A percentile compares a stretch with the other conserved stretches of the same genome.
These are phyloP conservation scores for Pocillopora damicornis DNA, from an alignment of 64 coral and sea anemone species.

Conservation along the genomic window DNA sequence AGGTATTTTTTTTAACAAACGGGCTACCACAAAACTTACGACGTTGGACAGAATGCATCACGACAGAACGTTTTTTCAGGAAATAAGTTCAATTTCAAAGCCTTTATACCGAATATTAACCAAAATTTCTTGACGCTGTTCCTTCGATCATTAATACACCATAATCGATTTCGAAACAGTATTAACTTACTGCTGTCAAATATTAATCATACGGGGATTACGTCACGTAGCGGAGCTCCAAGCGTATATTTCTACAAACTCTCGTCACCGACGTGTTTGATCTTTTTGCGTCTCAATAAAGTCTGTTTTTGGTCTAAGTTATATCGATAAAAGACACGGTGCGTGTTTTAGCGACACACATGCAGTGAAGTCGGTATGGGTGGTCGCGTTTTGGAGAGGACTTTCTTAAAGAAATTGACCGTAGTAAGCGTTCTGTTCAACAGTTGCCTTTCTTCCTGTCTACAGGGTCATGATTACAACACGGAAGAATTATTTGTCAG, in stretches of 20 bases:
- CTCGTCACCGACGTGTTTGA: not conserved
- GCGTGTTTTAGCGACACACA: not conserved
- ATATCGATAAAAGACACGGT: not conserved
- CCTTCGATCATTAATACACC: not conserved
- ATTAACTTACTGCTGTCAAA: not conserved
- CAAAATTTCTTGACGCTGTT: not conserved
- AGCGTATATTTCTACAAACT: not conserved
- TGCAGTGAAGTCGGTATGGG: not conserved
- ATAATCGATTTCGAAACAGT: not conserved
- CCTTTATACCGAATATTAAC: too few relatives aligned
- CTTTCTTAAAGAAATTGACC: not conserved
- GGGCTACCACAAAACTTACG: too few relatives aligned
- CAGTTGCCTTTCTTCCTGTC: not conserved
- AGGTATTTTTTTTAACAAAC: too few relatives aligned
- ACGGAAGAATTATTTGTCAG: slow-evolving; percentile 17
- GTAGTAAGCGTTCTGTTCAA: not conserved
- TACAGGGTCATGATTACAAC: slow-evolving; percentile 40
- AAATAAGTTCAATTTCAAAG: too few relatives aligned
- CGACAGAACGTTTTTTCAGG: too few relatives aligned
- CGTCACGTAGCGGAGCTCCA: not conserved
- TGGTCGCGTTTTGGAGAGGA: not conserved
- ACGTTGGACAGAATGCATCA: too few relatives aligned
- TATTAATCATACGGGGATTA: not conserved
- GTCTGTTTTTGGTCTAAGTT: not conserved
- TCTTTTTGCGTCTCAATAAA: not conserved